Base-by-base conservation (phyloP, 2,113 vertebrate species). In the Archilochus colubris region DNA sequence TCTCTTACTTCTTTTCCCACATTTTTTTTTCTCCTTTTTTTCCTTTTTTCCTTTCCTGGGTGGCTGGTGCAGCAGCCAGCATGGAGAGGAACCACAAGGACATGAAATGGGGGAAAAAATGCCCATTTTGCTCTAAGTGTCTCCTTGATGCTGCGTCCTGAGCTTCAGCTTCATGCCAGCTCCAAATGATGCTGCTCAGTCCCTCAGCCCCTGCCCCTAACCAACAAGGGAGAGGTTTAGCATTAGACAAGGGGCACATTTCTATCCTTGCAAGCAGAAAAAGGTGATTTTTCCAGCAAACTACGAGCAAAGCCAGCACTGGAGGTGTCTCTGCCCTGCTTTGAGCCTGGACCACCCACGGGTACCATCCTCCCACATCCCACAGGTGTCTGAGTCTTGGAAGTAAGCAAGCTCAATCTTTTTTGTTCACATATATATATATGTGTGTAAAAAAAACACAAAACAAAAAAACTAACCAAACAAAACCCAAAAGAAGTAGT, bases 311-410 rank as follows among this genome's bases (percentile, higher is more conserved):
- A 72, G 12, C 14, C 38, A 44, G 55, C 0, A 0, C 72, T 3
- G 28, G 38, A 69, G 40, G 46, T 2, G 0, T 5, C 0, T 36
- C 58, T 40, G 40, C 76, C 54, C 25, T 0, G 5, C 18, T 81
- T 9, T 3, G 3, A 72, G 25, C 59, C 30, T 1, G 16, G 85
- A 91, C 92, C 86, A 91, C 80, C 83, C 68, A 33, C 15, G 5
- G 86, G 50, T 90, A 68, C 76, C 1, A 0, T 28, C 33, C 40
- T 80, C 59, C 53, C 0, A 10, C 81, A 30, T 94, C 82, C 78
- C 6, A 8, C 88, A 95, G 94, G 95, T 92, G 95, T 76, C 88
- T 21, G 46, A 19, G 14, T 77, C 58, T 77, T 70, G 1, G 44
- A 64, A 92, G 36, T 1, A 14, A 78, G 73, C 57, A 62, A 75